Base-by-base conservation (phyloP, 1,140 invertebrate genomes). In the Piezodorus guildinii region DNA sequence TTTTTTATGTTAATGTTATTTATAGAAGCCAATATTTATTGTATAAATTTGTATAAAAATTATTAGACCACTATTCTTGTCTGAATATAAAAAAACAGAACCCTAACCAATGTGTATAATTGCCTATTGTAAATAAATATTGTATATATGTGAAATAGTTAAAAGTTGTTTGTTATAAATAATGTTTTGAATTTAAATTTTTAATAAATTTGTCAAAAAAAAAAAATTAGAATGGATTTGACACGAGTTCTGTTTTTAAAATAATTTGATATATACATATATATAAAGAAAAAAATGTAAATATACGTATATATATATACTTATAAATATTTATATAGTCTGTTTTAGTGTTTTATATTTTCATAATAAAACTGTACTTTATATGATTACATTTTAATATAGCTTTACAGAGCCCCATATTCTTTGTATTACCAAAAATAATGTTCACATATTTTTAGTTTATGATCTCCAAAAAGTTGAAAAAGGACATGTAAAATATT, bases 331-430 rank as follows among this genome's bases (percentile, higher is more conserved):
- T 46, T 46, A 46, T 46, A 46, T n/a, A 46, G 15, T 46, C 17
- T 46, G 45, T 46, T 46, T 16, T 46, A 46, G 17, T 46, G 45
- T 49, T 49, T 49, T 49, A n/a, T 49, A 49, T 21, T 21, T 49
- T 49, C 46, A 49, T 19, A 39, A 39, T 39, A n/a, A 49, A 49
- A 49, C 17, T 19, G 46, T n/a, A 21, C n/a, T 49, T 49, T 17
- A 21, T 21, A 49, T 21, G 17, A 49, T 39, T 39, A 39, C 46
- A 49, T 49, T 49, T 21, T 49, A 49, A 49, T 17, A 10, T 21
- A 49, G 46, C 21, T 49, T 19, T 21, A 49, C 46, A 19, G 46
- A 14, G n/a, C n/a, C 21, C n/a, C 21, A 19, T 49, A 19, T 19
- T 19, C 21, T 21, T 10, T 49, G 21, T 49, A 49, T 49, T 49